Conservation (phyloP, 2,113 vertebrate genomes). For the Halichoerus grypus region DNA sequence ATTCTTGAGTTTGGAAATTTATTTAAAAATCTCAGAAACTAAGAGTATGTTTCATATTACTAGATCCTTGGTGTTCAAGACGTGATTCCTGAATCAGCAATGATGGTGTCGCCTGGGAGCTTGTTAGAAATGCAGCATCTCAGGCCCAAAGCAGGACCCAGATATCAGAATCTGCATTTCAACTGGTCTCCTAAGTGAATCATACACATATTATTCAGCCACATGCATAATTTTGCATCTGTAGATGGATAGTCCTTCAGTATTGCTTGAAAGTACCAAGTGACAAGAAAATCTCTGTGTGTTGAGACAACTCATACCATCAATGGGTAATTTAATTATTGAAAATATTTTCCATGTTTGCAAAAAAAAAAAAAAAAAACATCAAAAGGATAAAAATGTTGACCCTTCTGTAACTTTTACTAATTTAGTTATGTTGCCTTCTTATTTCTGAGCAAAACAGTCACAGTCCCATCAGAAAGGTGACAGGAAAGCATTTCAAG, state of each 20-base stretch:
- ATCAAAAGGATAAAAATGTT: neutral
- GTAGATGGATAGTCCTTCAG: neutral
- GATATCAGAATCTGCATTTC: neutral
- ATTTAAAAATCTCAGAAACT: neutral
- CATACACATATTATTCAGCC: rapidly evolving
- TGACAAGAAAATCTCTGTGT: neutral
- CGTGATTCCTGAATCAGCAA: neutral
- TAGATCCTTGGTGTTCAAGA: neutral
- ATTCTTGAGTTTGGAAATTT: neutral
- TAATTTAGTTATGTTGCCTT: neutral
- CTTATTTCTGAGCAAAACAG: neutral
- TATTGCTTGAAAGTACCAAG: neutral
- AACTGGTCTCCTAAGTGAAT: neutral
- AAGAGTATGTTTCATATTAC: neutral
- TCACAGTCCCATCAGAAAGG: neutral
- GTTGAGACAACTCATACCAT: neutral
- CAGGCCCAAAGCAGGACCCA: neutral
- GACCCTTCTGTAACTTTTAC: neutral
- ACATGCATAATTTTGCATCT: rapidly evolving
- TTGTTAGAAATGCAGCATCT: neutral
- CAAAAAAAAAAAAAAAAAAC: neutral
- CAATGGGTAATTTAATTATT: neutral
- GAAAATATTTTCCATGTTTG: neutral
- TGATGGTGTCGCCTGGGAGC: rapidly evolving
- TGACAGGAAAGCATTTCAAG: neutral